These are phyloP conservation scores for Gymnopithys bicolor DNA, from an alignment of 2,797 vertebrate species.

Conservation along the genomic window DNA sequence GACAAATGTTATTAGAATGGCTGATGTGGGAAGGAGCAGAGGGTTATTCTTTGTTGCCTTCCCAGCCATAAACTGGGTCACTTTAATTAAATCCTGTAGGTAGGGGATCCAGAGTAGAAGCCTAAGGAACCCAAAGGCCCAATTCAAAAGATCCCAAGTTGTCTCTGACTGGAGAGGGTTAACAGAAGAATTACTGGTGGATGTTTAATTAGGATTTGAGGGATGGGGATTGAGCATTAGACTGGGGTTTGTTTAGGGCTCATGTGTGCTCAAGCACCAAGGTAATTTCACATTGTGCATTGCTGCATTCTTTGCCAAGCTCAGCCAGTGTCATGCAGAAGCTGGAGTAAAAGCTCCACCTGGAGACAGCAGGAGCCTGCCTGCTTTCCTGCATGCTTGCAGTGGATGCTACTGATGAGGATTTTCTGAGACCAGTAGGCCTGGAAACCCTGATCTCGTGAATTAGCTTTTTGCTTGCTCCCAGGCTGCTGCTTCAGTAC, in stretches of 20 bases:
- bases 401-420: fast-evolving
- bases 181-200: slow-evolving; percentile 27
- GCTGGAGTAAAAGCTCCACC: slow-evolving; percentile 75
- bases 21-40: neutral
- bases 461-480: neutral
- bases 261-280: neutral
- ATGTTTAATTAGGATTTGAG: slow-evolving; percentile 67
- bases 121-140: neutral
- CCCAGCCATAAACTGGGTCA: slow-evolving; percentile 39
- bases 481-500: neutral
- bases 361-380: slow-evolving; percentile 47
- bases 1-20: neutral
- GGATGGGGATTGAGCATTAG: slow-evolving; percentile 15
- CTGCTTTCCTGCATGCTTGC: neutral
- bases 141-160: neutral
- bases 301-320: neutral
- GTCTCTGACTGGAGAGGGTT: slow-evolving; percentile 15
- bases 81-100: slow-evolving; percentile 54
- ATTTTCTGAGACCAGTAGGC: neutral
- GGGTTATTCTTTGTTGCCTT: neutral
- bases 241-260: slow-evolving; percentile 52
- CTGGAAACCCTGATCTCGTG: neutral
- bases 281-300: slow-evolving; percentile 26
- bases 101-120: neutral
- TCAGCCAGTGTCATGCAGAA: neutral